phyloP scores from a whole-genome alignment of 1,140 invertebrate genomes.

The Theocolax elegans region DNA sequence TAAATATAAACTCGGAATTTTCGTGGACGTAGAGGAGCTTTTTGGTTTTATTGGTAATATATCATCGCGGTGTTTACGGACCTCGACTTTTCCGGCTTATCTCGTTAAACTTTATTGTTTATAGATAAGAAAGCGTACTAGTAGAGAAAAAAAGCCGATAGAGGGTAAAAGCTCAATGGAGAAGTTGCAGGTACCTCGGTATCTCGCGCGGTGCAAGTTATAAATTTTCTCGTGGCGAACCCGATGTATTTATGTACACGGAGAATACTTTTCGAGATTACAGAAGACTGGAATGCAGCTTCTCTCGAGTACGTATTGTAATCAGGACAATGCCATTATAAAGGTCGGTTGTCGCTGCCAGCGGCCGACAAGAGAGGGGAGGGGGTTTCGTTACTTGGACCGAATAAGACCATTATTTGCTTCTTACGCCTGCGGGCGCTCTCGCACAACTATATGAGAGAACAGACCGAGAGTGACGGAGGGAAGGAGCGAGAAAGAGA shows the following conservation, averaged over 20 bases:
- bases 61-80: no score
- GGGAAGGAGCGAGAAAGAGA: no score
- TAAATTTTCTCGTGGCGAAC: constrained; percentile 20
- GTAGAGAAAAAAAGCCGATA: not conserved
- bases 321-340: constrained; percentile 48
- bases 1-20: not conserved
- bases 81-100: no score
- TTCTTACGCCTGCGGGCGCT: constrained; percentile 46
- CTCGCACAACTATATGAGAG: constrained; percentile 6
- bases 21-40: not conserved
- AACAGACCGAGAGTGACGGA: no score
- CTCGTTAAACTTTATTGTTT: no score
- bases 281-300: constrained; percentile 43
- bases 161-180: not conserved
- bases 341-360: constrained; percentile 37
- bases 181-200: not conserved
- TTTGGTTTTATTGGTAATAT: no score
- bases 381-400: constrained; percentile 49
- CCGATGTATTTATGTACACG: constrained; percentile 41
- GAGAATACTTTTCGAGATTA: constrained; percentile 42
- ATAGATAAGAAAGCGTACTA: not conserved
- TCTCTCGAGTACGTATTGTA: constrained; percentile 46
- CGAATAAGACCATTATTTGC: constrained; percentile 57
- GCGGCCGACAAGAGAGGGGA: no score
- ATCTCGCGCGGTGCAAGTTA: constrained; percentile 1